Conservation (phyloP, 2,888 invertebrate species). For the Polydrusus cervinus region DNA sequence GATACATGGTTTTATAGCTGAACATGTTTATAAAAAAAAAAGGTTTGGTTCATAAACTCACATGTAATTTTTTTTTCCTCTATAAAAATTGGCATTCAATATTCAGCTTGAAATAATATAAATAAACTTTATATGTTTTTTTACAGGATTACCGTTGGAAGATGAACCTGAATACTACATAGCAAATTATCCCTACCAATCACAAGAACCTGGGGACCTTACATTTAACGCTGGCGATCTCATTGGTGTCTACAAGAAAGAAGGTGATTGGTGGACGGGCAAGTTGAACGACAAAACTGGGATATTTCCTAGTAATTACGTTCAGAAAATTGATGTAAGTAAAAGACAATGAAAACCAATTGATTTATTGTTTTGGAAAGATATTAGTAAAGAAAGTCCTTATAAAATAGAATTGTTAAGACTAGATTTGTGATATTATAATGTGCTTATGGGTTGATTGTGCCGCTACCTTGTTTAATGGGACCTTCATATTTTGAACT, state of each 20-base stretch:
- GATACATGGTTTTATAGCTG: too few species aligned
- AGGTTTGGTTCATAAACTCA: too few species aligned
- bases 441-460: too few species aligned
- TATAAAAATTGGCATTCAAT: too few species aligned
- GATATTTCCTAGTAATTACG: slow-evolving; percentile 98
- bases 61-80: too few species aligned
- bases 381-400: too few species aligned
- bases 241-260: slow-evolving; percentile 89
- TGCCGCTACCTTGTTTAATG: too few species aligned
- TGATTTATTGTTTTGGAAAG: not conserved
- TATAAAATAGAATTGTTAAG: too few species aligned
- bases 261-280: slow-evolving; percentile 99
- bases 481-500: too few species aligned
- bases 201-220: slow-evolving; percentile 92
- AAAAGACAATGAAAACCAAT: not conserved
- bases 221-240: slow-evolving; percentile 90
- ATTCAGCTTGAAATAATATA: too few species aligned
- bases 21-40: too few species aligned
- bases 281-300: slow-evolving; percentile 85
- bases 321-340: slow-evolving; percentile 78
- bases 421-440: too few species aligned
- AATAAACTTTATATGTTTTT: not conserved
- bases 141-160: slow-evolving; percentile 53
- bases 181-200: slow-evolving; percentile 92
- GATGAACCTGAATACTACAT: slow-evolving; percentile 82